Evolutionary conservation across 1,140 invertebrate genomes (phyloP).

Genomic region (Micrasema longulum): DNA sequence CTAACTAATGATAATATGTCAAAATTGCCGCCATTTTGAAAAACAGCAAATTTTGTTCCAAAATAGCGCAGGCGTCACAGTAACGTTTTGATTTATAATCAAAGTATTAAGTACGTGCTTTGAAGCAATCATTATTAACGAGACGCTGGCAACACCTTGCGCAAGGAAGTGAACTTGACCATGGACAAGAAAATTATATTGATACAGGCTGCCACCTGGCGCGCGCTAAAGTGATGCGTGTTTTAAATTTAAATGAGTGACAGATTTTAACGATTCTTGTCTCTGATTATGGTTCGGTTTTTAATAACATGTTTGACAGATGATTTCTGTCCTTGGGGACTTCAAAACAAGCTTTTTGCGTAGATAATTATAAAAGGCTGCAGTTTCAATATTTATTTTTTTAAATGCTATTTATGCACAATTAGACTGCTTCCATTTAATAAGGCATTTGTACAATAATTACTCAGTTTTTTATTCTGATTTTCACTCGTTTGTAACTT

Average conservation of each 20-base stretch:
- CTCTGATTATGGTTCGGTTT: conserved; percentile 16
- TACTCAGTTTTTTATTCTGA: too few relatives aligned
- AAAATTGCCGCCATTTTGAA: conserved; percentile 17
- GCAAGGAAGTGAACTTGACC: conserved; percentile 19
- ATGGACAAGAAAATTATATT: conserved; percentile 34
- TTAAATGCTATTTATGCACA: too few relatives aligned
- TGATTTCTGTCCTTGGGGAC: conserved; percentile 14
- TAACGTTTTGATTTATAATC: not conserved
- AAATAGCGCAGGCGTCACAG: not conserved
- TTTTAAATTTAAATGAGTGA: conserved; percentile 18
- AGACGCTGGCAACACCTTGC: conserved; percentile 32
- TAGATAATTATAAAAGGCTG: too few relatives aligned
- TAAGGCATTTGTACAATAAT: too few relatives aligned
- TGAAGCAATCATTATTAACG: conserved; percentile 12
- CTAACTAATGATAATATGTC: too few relatives aligned
- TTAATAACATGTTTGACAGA: conserved; percentile 32
- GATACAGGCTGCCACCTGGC: conserved; percentile 20
- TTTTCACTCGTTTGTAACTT: too few relatives aligned
- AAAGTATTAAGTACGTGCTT: conserved; percentile 1
- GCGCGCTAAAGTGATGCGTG: not conserved
- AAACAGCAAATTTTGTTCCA: not conserved
- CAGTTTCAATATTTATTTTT: too few relatives aligned
- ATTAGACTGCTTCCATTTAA: too few relatives aligned
- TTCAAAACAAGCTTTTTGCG: not conserved
- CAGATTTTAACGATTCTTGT: conserved; percentile 29